Evolutionary conservation across 2,888 invertebrate species (phyloP).

Genomic region (Noctua janthe): DNA sequence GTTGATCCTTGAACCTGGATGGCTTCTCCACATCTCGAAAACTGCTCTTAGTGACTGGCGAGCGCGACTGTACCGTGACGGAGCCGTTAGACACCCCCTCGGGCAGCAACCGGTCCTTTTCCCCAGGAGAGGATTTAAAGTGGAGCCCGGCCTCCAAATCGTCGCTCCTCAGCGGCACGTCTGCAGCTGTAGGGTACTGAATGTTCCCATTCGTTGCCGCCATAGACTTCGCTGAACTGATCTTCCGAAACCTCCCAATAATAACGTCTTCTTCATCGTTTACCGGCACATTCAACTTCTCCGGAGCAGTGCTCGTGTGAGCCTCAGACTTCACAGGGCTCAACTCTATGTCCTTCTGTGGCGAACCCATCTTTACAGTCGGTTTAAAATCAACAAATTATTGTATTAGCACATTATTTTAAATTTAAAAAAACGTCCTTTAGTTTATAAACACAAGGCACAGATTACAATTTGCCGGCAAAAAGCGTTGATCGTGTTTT

Average conservation of each 20-base stretch:
- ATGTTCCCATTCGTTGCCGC: conserved; percentile 89
- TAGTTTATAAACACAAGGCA: conserved; percentile 14
- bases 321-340: conserved; percentile 81
- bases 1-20: conserved; percentile 91
- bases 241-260: conserved; percentile 88
- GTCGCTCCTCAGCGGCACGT: conserved; percentile 76
- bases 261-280: conserved; percentile 88
- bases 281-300: conserved; percentile 75
- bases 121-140: conserved; percentile 70
- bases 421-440: conserved; percentile 14
- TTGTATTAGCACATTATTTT: conserved; percentile 55
- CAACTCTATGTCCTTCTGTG: conserved; percentile 86
- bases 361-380: conserved; percentile 76
- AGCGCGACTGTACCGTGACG: conserved; percentile 68
- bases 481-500: conserved; percentile 5
- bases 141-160: conserved; percentile 85
- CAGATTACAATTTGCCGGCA: conserved; percentile 1
- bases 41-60: conserved; percentile 90
- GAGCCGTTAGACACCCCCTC: conserved; percentile 74
- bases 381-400: conserved; percentile 16
- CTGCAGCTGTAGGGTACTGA: conserved; percentile 84
- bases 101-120: conserved; percentile 80
- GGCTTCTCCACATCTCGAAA: conserved; percentile 92
- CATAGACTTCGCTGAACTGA: conserved; percentile 89
- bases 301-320: conserved; percentile 68